Evolutionary conservation across 2,888 invertebrate species (phyloP).

Genomic region (Cyrtodaria siliqua): DNA sequence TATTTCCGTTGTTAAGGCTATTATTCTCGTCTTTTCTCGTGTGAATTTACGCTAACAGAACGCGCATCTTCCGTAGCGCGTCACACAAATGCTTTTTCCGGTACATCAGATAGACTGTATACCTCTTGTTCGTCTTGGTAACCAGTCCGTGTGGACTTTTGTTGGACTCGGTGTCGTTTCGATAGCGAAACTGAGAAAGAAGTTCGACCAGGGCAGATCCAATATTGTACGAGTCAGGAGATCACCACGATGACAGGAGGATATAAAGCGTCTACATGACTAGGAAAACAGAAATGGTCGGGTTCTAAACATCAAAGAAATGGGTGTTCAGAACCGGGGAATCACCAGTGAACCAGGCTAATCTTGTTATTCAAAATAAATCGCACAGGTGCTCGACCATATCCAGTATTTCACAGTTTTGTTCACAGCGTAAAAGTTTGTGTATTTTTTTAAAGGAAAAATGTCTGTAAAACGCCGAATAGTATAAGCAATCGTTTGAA

Average conservation of each 20-base stretch:
- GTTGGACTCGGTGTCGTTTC: slow-evolving; percentile 20
- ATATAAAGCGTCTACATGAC: slow-evolving; percentile 36
- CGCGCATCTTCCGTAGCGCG: slow-evolving; percentile 29
- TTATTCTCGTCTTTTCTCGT: slow-evolving; percentile 47
- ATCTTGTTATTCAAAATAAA: slow-evolving; percentile 41
- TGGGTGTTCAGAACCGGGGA: slow-evolving; percentile 37
- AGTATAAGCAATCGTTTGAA: no score
- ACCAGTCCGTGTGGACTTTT: slow-evolving; percentile 26
- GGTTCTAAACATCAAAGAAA: slow-evolving; percentile 52
- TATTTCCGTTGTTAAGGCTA: slow-evolving; percentile 39
- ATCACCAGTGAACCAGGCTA: slow-evolving; percentile 47
- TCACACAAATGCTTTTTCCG: slow-evolving; percentile 54
- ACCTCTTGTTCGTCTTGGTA: slow-evolving; percentile 25
- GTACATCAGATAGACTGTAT: slow-evolving; percentile 45
- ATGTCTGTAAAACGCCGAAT: slow-evolving; percentile 2
- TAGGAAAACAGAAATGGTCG: slow-evolving; percentile 39
- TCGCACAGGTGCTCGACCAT: slow-evolving; percentile 44
- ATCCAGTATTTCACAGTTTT: neutral
- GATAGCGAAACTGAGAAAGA: slow-evolving; percentile 31
- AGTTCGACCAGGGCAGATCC: slow-evolving; percentile 20
- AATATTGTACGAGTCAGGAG: slow-evolving; percentile 44
- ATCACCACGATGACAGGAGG: slow-evolving; percentile 43
- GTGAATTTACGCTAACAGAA: slow-evolving; percentile 37
- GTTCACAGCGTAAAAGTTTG: neutral
- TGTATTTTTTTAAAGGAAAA: no score